phyloP scores from a whole-genome alignment of 2,113 vertebrate genomes.

The Pseudorectes ferrugineus region DNA sequence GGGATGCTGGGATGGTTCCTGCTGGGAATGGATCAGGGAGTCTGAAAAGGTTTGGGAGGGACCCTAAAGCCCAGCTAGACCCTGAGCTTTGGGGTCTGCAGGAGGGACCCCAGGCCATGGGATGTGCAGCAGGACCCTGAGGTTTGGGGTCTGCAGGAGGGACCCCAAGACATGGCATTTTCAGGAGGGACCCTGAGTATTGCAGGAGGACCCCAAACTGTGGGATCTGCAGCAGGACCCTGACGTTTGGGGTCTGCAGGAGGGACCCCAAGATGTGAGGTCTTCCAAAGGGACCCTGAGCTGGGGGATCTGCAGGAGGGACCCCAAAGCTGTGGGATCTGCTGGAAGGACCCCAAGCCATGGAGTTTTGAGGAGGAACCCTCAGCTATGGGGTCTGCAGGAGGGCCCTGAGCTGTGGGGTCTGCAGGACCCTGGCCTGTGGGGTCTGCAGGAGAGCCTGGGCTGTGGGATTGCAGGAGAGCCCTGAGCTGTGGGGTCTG shows the following conservation, averaged over 20 bases:
- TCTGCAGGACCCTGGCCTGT: not conserved
- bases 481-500: not conserved
- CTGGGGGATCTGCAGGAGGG: too few species aligned
- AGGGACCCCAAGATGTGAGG: not conserved
- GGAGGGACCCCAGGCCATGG: not conserved
- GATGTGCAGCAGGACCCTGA: too few species aligned
- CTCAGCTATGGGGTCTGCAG: too few species aligned
- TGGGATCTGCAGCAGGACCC: too few species aligned
- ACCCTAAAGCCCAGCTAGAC: not conserved
- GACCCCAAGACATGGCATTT: not conserved
- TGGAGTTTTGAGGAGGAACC: too few species aligned
- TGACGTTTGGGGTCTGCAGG: not conserved
- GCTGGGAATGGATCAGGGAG: not conserved
- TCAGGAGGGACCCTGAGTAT: too few species aligned
- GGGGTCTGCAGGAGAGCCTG: fast-evolving
- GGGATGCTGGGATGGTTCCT: not conserved
- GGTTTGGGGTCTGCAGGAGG: not conserved
- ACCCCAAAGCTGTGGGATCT: not conserved
- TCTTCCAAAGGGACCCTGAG: too few species aligned
- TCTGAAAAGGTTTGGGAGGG: not conserved
- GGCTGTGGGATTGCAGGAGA: not conserved
- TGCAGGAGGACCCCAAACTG: too few species aligned
- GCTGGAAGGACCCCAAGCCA: not conserved
- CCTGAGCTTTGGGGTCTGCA: not conserved
- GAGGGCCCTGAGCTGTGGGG: not conserved